Conservation (phyloP, 2,113 vertebrate species). For the Alligator mississippiensis region DNA sequence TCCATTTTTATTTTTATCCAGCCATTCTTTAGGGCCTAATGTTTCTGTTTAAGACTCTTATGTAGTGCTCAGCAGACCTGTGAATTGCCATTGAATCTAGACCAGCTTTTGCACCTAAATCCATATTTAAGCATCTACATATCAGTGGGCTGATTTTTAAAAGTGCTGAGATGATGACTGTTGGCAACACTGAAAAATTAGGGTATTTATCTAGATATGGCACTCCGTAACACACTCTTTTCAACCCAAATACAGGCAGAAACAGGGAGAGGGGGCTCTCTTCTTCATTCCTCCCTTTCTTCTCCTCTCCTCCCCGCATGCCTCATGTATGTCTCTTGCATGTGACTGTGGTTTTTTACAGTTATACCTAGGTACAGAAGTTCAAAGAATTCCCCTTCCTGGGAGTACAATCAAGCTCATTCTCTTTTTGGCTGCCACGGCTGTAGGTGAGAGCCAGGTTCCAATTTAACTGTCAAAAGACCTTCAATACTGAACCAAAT, state of each 20-base stretch:
- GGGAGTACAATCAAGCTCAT: accelerated
- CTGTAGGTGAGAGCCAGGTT: accelerated
- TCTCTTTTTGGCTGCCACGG: background rate
- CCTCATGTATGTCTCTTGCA: background rate
- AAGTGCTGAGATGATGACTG: background rate
- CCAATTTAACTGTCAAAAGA: background rate
- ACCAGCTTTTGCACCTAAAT: constrained; percentile 11
- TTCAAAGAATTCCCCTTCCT: background rate
- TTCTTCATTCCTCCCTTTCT: background rate
- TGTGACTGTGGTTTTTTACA: background rate
- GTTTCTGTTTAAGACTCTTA: background rate
- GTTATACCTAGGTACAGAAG: background rate
- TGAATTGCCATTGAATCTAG: constrained; percentile 6
- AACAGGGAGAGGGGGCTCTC: background rate
- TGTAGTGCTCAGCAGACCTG: background rate
- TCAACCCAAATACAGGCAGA: background rate
- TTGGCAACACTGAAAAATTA: background rate
- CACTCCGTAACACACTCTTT: background rate
- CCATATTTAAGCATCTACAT: background rate
- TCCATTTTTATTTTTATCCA: background rate
- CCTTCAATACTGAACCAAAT: background rate
- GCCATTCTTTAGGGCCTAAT: background rate
- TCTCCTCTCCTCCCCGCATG: background rate
- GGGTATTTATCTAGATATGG: background rate
- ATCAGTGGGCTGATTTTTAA: background rate